Percentiles rank a stretch among this genome's conserved stretches.
Conservation (phyloP, 1,140 invertebrate genomes). For the Drosophila elegans region DNA sequence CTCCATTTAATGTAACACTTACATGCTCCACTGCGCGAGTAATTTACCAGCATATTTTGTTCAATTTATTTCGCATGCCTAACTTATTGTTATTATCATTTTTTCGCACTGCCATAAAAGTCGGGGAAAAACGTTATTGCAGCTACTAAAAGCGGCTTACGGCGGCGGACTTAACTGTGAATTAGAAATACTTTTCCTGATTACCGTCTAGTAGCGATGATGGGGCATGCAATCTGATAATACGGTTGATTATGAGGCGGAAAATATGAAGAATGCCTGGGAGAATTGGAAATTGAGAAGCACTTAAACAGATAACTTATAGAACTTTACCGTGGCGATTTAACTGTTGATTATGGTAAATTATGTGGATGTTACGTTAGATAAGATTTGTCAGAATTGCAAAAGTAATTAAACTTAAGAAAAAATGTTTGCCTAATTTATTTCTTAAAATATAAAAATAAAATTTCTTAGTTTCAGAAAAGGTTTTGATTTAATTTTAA, state of each 20-base stretch:
- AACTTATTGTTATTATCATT: constrained; percentile 10
- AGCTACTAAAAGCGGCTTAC: constrained; percentile 3
- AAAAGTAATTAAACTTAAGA: too few species aligned
- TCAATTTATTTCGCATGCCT: constrained; percentile 32
- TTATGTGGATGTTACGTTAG: too few species aligned
- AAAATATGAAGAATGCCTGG: constrained; percentile 15
- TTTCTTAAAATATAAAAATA: too few species aligned
- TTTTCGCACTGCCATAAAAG: constrained; percentile 18
- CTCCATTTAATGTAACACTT: constrained; percentile 62
- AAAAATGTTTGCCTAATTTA: too few species aligned
- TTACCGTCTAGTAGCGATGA: constrained; percentile 24
- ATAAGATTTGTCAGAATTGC: background rate
- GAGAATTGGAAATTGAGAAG: constrained; percentile 28
- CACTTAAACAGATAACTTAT: constrained; percentile 18
- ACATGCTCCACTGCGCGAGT: constrained; percentile 60
- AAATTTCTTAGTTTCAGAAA: too few species aligned
- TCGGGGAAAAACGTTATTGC: background rate
- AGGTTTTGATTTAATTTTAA: too few species aligned
- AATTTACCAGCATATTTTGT: constrained; percentile 56
- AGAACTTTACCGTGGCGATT: background rate
- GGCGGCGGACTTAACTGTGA: constrained; percentile 16
- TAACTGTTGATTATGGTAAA: background rate
- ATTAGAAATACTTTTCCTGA: constrained; percentile 32
- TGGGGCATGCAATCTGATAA: constrained; percentile 38
- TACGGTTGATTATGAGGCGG: constrained; percentile 19